Evolutionary conservation across 1,140 invertebrate species (phyloP).

Genomic region (Dendroctonus ponderosae): DNA sequence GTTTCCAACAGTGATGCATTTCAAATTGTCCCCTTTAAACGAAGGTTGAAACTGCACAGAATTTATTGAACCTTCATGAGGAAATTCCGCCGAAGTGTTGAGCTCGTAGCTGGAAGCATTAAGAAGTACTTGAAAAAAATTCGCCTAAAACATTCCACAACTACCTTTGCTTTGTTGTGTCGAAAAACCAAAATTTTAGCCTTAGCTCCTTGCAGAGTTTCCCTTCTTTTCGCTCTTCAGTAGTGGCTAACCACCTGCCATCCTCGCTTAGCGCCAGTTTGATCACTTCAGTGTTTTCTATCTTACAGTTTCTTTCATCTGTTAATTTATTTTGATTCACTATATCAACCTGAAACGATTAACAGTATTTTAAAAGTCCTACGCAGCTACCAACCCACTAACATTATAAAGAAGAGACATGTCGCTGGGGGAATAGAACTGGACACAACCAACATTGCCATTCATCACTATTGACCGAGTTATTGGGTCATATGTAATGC

Average conservation of each 20-base stretch:
- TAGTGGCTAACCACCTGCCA: conserved; percentile 77
- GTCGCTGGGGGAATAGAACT: conserved; percentile 71
- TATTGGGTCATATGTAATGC: conserved; percentile 66
- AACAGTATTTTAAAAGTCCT: conserved; percentile 3
- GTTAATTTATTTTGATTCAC: conserved; percentile 70
- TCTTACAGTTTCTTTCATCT: conserved; percentile 57
- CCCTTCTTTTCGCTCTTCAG: conserved; percentile 64
- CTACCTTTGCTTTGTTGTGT: conserved; percentile 64
- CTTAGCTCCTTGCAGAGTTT: conserved; percentile 62
- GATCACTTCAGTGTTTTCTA: conserved; percentile 70
- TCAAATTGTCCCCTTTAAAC: conserved; percentile 51
- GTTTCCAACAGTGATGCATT: conserved; percentile 64
- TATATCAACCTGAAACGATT: conserved; percentile 68
- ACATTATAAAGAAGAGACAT: conserved; percentile 74
- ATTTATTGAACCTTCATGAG: conserved; percentile 65
- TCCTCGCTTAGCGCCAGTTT: conserved; percentile 64
- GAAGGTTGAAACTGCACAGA: conserved; percentile 63
- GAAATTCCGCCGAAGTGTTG: conserved; percentile 71
- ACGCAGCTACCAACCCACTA: conserved; percentile 46
- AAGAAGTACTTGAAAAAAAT: background rate
- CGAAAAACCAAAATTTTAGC: conserved; percentile 79
- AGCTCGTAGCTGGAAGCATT: conserved; percentile 61
- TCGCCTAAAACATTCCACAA: conserved; percentile 1
- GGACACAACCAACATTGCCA: conserved; percentile 74
- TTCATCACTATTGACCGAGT: conserved; percentile 71